phyloP scores from a whole-genome alignment of 2,797 vertebrate species.

The Iguana delicatissima region DNA sequence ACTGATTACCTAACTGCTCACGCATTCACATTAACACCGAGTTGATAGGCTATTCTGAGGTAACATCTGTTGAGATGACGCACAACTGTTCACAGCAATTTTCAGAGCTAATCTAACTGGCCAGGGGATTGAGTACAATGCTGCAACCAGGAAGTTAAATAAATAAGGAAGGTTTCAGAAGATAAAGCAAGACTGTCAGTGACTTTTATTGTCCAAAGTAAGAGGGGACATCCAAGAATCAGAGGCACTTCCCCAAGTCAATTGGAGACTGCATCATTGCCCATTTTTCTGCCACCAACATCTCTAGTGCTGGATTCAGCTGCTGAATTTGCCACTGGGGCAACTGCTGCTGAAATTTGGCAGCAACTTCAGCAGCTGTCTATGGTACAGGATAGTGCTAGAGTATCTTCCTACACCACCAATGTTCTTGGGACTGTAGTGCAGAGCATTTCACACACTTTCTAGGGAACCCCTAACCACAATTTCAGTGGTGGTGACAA shows the following conservation, averaged over 20 bases:
- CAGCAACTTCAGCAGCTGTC: not conserved
- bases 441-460: not conserved
- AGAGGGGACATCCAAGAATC: not conserved
- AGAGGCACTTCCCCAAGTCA: not conserved
- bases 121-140: not conserved
- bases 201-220: not conserved
- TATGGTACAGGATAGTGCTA: not conserved
- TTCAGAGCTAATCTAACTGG: slow-evolving; percentile 4
- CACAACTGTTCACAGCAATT: slow-evolving; percentile 3
- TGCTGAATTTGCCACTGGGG: not conserved
- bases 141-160: not conserved
- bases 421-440: not conserved
- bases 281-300: not conserved
- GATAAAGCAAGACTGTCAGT: not conserved
- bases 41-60: not conserved
- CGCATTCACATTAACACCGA: slow-evolving; percentile 12
- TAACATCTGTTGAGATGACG: slow-evolving; percentile 25
- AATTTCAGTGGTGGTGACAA: too few relatives aligned
- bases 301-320: not conserved
- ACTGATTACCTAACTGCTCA: not conserved
- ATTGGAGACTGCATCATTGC: not conserved
- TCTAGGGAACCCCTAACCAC: too few relatives aligned
- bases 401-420: not conserved
- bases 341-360: not conserved
- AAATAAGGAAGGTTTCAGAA: not conserved